Conservation (phyloP, 2,888 invertebrate genomes). For the Gymnocheta viridis region DNA sequence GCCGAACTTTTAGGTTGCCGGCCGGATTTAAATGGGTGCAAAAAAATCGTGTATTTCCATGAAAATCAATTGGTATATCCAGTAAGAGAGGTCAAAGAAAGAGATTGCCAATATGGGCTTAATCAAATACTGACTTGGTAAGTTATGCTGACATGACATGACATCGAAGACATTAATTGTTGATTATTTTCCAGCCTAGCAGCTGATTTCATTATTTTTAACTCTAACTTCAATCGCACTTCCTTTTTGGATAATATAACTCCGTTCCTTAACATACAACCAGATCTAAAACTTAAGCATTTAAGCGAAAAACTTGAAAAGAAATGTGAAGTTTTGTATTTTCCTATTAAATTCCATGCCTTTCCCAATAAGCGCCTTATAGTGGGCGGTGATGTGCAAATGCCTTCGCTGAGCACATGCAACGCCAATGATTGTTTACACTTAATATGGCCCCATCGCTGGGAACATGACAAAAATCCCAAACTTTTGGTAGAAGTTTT, state of each 20-base stretch:
- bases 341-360: conserved; percentile 83
- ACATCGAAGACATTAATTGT: neutral
- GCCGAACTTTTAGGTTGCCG: conserved; percentile 87
- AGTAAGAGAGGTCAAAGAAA: conserved; percentile 85
- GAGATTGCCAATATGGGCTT: conserved; percentile 89
- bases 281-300: conserved; percentile 85
- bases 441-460: conserved; percentile 89
- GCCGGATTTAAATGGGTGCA: conserved; percentile 84
- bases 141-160: conserved; percentile 65
- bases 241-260: conserved; percentile 86
- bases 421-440: conserved; percentile 81
- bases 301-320: conserved; percentile 83
- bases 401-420: conserved; percentile 70
- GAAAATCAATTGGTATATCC: conserved; percentile 90
- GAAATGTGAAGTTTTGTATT: conserved; percentile 86
- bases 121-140: conserved; percentile 89
- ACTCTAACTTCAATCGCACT: conserved; percentile 87
- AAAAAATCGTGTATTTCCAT: conserved; percentile 89
- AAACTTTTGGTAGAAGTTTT: conserved; percentile 85
- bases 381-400: conserved; percentile 69
- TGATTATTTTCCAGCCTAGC: conserved; percentile 83
- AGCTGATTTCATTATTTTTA: conserved; percentile 87
- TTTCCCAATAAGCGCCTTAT: conserved; percentile 79
- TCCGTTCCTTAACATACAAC: conserved; percentile 85
- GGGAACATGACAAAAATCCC: conserved; percentile 91